phyloP scores from a whole-genome alignment of 2,113 vertebrate species.

The Euleptes europaea region DNA sequence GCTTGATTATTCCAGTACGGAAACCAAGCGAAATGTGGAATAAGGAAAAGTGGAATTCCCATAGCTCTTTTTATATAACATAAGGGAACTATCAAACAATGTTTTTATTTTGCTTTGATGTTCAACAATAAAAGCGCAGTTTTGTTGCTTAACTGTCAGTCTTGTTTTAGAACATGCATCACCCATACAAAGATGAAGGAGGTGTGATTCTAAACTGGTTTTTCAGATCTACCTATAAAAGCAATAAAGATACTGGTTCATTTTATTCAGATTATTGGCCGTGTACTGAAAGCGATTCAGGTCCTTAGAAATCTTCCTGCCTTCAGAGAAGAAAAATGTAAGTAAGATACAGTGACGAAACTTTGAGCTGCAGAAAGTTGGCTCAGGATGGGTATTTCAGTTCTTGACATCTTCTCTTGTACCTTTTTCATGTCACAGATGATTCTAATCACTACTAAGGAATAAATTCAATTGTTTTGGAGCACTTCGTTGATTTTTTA shows the following conservation, averaged over 20 bases:
- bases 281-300: neutral
- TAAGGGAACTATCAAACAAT: neutral
- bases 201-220: neutral
- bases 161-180: neutral
- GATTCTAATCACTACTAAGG: neutral
- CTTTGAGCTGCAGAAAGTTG: neutral
- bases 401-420: neutral
- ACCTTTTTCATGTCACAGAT: neutral
- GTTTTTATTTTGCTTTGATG: conserved; percentile 9
- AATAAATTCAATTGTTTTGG: neutral
- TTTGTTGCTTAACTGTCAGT: neutral
- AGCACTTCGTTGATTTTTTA: neutral
- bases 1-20: neutral
- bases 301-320: neutral
- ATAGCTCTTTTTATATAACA: neutral
- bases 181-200: neutral
- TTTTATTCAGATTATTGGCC: neutral
- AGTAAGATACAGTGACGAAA: neutral
- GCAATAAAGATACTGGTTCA: neutral
- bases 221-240: neutral
- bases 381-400: neutral
- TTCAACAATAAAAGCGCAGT: neutral
- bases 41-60: neutral
- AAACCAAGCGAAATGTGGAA: neutral
- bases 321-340: neutral